Evolutionary conservation across 2,888 invertebrate genomes (phyloP), one percentile per base, ranked within the genome.

Genomic region (Calameuta filiformis): DNA sequence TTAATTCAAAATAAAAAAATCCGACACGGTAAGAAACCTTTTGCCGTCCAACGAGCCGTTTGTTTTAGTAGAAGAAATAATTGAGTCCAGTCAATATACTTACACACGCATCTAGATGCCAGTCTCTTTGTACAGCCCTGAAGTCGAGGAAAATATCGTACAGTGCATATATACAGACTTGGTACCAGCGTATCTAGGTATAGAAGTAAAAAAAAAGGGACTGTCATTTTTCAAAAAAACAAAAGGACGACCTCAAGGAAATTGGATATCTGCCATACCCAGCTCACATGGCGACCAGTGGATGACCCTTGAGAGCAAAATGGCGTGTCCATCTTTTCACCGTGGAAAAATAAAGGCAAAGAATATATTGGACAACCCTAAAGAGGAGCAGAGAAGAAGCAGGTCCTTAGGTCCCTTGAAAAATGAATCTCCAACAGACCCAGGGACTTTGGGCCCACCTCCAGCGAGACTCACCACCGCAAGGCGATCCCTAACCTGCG

Each of bases 341-440:
- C 1, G 15, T 56, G 40, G 15, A 56, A 56, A 56, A 56, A 56
- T 56, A 9, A 56, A 56, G 40, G 40, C 40, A 2, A 23, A 23
- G 40, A 23, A 75, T 73, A 76, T 82, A 83, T 85, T 82, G 83
- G 82, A 77, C 79, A 81, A 69, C 79, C 79, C 76, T 80, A 75
- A 34, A 78, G 80, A 78, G 71, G 35, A 73, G 78, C 75, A 30
- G 76, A 78, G 81, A 85, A 74, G 76, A 79, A 86, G 83, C 85
- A 85, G 86, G 85, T 85, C 86, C 85, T 88, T 85, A 85, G 86
- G 85, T 87, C 87, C 83, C 84, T 87, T 87, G 88, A 88, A 88
- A 88, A 88, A 88, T 88, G 88, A 88, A 87, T 88, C 87, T 84
- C 83, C 83, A 81, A 83, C 81, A 77, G 81, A 83, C 85, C 86